Evolutionary conservation across 2,797 vertebrate species (phyloP).

Genomic region (Borostomias antarcticus): DNA sequence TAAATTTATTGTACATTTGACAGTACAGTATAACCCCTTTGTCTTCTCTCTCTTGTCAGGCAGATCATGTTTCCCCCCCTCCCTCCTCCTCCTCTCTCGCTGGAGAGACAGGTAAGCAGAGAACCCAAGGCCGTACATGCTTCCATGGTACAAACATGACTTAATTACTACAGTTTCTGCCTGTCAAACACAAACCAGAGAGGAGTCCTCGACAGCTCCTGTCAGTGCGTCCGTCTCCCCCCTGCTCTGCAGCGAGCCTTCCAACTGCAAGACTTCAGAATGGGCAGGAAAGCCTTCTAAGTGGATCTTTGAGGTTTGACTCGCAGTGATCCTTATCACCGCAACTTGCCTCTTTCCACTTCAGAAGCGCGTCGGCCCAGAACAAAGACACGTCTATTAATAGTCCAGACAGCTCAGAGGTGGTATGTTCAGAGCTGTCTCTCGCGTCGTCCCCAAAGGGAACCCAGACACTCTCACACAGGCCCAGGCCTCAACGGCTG

Average conservation of each 20-base stretch:
- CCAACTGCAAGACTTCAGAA: constrained; percentile 56
- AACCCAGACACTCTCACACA: constrained; percentile 30
- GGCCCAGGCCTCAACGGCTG: constrained; percentile 18
- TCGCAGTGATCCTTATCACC: constrained; percentile 69
- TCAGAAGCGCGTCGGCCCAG: constrained; percentile 62
- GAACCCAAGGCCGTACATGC: neutral
- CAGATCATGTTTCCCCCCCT: neutral
- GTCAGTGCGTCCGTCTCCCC: constrained; percentile 47
- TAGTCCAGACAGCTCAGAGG: constrained; percentile 56
- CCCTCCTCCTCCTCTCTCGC: constrained; percentile 1
- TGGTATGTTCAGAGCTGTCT: constrained; percentile 53
- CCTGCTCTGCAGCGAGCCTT: constrained; percentile 47
- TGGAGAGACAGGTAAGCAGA: constrained; percentile 41
- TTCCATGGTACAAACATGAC: constrained; percentile 23
- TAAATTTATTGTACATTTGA: no score
- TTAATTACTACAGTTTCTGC: constrained; percentile 36
- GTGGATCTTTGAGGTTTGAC: constrained; percentile 73
- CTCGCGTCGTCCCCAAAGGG: constrained; percentile 47
- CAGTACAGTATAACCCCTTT: no score
- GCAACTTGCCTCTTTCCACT: constrained; percentile 65
- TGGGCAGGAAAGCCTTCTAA: constrained; percentile 58
- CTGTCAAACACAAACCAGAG: constrained; percentile 23
- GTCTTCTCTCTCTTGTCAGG: no score
- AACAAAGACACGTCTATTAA: constrained; percentile 76
- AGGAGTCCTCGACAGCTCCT: constrained; percentile 53